A percentile compares a stretch with the other conserved stretches of the same genome.
Evolutionary conservation across 2,797 vertebrate genomes (phyloP).

Genomic region (Jordanella pulchra): DNA sequence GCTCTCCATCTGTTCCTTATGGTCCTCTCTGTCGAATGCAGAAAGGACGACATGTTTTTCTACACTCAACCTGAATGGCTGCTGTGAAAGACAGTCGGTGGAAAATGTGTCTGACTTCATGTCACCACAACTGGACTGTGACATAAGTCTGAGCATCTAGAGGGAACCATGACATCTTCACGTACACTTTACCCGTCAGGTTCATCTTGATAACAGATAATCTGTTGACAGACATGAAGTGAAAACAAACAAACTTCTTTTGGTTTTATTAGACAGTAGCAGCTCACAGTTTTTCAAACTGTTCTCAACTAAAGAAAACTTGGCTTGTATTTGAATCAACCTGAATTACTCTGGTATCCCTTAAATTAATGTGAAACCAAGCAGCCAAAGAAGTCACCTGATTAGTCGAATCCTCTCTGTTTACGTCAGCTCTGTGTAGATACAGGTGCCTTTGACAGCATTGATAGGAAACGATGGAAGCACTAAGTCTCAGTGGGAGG

Average conservation of each 20-base stretch:
- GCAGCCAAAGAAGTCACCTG: neutral
- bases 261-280: neutral
- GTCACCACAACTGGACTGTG: neutral
- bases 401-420: neutral
- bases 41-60: neutral
- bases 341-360: neutral
- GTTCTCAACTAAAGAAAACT: neutral
- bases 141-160: neutral
- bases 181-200: too few relatives aligned
- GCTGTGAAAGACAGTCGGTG: too few relatives aligned
- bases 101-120: neutral
- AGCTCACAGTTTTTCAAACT: neutral
- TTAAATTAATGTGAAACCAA: neutral
- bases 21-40: too few relatives aligned
- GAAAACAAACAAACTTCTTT: neutral
- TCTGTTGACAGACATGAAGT: neutral
- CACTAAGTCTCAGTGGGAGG: too few relatives aligned
- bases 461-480: neutral
- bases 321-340: neutral
- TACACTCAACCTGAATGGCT: neutral
- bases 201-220: slow-evolving; percentile 6
- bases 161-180: neutral
- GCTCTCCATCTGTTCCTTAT: neutral
- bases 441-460: neutral
- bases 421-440: neutral